These are phyloP conservation scores for Chesias legatella DNA, from an alignment of 2,888 invertebrate species.

Conservation along the genomic window DNA sequence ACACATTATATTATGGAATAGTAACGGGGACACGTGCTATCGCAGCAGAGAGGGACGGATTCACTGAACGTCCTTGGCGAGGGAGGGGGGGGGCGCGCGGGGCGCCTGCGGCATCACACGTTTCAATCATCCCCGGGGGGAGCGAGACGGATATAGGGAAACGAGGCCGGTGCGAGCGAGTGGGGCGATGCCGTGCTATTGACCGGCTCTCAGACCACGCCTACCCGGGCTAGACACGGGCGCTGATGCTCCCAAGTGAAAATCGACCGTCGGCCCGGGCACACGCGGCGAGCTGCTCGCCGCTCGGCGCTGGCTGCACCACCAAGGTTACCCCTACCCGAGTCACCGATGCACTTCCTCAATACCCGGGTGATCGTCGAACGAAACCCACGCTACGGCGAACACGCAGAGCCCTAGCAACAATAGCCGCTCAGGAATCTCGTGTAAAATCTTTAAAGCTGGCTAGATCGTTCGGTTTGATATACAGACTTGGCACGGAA, in stretches of 20 bases:
- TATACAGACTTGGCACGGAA: constrained; percentile 67
- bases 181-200: constrained; percentile 71
- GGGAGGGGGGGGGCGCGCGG: constrained; percentile 76
- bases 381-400: constrained; percentile 27
- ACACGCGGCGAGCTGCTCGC: constrained; percentile 65
- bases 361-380: constrained; percentile 21
- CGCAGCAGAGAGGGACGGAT: constrained; percentile 80
- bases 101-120: constrained; percentile 81
- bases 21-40: constrained; percentile 78
- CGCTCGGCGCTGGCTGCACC: constrained; percentile 50
- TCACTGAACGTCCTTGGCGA: constrained; percentile 80
- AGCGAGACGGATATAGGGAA: constrained; percentile 49
- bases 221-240: constrained; percentile 77
- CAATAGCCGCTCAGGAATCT: constrained; percentile 33
- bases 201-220: constrained; percentile 78
- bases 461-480: constrained; percentile 60
- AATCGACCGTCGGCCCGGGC: constrained; percentile 79
- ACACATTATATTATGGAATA: constrained; percentile 79
- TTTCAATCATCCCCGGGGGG: constrained; percentile 78
- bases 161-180: constrained; percentile 50
- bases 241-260: constrained; percentile 77
- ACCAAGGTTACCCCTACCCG: constrained; percentile 68
- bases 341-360: constrained; percentile 61
- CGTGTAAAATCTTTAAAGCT: constrained; percentile 54
- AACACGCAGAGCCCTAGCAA: constrained; percentile 30